Conservation (phyloP, 2,797 vertebrate genomes). For the Diglossa cyanea region DNA sequence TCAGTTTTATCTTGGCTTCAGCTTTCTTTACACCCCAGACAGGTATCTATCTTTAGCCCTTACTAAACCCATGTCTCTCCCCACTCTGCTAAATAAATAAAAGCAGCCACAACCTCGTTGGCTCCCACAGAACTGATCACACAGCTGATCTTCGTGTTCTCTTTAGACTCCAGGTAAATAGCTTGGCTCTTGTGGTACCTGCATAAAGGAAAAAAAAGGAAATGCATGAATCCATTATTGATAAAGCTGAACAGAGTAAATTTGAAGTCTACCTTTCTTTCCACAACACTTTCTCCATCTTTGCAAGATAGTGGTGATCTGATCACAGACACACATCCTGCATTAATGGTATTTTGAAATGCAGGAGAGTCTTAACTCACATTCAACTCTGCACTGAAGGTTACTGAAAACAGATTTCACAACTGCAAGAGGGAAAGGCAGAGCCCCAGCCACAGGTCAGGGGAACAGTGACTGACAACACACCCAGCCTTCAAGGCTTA, state of each 20-base stretch:
- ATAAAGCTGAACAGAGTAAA: background rate
- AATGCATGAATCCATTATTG: background rate
- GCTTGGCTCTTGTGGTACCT: constrained; percentile 99
- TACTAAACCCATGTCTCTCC: background rate
- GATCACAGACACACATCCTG: background rate
- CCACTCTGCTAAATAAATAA: background rate
- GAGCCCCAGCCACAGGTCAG: background rate
- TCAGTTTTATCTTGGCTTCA: background rate
- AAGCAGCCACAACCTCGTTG: constrained; percentile 86
- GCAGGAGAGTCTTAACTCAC: background rate
- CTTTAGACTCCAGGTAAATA: constrained; percentile 97
- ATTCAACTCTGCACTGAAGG: background rate
- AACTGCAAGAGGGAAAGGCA: background rate
- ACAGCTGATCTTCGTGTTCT: constrained; percentile 98
- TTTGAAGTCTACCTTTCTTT: background rate
- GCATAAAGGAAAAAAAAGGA: background rate
- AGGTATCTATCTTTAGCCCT: background rate
- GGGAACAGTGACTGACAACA: background rate
- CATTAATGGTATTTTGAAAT: background rate
- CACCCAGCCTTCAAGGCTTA: background rate
- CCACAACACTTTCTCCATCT: background rate
- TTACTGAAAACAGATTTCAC: background rate
- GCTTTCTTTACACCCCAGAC: background rate
- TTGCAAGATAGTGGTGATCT: background rate
- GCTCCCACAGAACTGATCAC: constrained; percentile 98